Percentiles rank a stretch among this genome's conserved stretches.
Evolutionary conservation across 2,113 vertebrate genomes (phyloP).

Genomic region (Pycnonotus jocosus): DNA sequence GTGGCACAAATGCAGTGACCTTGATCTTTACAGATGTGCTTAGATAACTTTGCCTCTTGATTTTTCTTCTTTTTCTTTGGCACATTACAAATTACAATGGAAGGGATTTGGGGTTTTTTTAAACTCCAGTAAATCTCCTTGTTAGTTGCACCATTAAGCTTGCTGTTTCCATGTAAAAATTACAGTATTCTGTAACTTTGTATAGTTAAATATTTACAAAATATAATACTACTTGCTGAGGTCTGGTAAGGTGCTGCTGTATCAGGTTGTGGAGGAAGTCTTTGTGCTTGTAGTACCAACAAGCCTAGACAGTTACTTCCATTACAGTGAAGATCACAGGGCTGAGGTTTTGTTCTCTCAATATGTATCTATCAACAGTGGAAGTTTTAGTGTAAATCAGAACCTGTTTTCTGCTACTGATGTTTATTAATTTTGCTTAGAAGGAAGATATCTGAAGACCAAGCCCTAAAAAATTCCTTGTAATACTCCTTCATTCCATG

Average conservation of each 20-base stretch:
- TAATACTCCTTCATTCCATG: neutral
- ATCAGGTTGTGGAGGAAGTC: neutral
- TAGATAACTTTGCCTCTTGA: neutral
- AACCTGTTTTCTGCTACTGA: neutral
- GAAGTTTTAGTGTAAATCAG: neutral
- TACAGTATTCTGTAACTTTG: neutral
- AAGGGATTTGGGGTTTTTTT: fast-evolving
- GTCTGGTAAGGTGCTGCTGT: neutral
- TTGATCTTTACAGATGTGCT: neutral
- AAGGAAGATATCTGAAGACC: neutral
- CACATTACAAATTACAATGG: neutral
- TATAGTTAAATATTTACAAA: neutral
- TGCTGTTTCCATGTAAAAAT: neutral
- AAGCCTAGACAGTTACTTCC: neutral
- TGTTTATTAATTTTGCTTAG: neutral
- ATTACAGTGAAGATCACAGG: neutral
- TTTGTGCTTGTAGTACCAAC: neutral
- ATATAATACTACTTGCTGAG: neutral
- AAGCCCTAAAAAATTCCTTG: neutral
- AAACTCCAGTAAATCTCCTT: neutral
- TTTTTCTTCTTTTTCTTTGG: neutral
- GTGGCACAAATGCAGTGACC: neutral
- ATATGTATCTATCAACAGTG: fast-evolving
- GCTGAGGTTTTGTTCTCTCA: neutral
- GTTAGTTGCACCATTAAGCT: neutral